A percentile compares a stretch with the other conserved stretches of the same genome.
phyloP scores from a whole-genome alignment of 2,888 invertebrate genomes.

The Pseudococcus jackbeardsleyi region DNA sequence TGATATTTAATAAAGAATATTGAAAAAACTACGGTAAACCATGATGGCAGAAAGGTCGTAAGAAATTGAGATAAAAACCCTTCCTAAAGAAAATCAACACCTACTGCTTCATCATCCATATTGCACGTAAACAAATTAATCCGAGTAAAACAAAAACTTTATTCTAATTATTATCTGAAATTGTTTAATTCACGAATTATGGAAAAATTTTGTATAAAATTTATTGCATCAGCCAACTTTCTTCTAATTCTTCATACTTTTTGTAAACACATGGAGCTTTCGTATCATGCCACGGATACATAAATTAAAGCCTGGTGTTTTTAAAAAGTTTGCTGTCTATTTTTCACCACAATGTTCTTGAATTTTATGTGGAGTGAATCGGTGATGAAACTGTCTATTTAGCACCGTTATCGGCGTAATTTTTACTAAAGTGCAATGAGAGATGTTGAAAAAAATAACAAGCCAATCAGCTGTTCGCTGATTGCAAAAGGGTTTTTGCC shows the following conservation, averaged over 20 bases:
- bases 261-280: constrained; percentile 42
- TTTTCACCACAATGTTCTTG: too few relatives aligned
- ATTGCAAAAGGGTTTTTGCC: too few relatives aligned
- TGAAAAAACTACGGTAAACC: neutral
- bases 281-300: constrained; percentile 7
- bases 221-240: constrained; percentile 42
- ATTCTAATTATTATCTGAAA: neutral
- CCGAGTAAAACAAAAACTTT: neutral
- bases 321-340: neutral
- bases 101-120: constrained; percentile 13
- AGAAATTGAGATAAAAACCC: neutral
- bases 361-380: too few relatives aligned
- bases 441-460: too few relatives aligned
- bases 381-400: too few relatives aligned
- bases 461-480: too few relatives aligned
- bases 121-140: neutral
- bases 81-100: neutral
- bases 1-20: neutral
- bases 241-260: neutral
- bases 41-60: neutral
- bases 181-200: too few relatives aligned
- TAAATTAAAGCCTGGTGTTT: neutral
- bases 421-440: too few relatives aligned
- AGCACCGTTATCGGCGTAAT: too few relatives aligned
- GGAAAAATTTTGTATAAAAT: neutral